phyloP scores from a whole-genome alignment of 2,797 vertebrate species.

The Tangara arthus region DNA sequence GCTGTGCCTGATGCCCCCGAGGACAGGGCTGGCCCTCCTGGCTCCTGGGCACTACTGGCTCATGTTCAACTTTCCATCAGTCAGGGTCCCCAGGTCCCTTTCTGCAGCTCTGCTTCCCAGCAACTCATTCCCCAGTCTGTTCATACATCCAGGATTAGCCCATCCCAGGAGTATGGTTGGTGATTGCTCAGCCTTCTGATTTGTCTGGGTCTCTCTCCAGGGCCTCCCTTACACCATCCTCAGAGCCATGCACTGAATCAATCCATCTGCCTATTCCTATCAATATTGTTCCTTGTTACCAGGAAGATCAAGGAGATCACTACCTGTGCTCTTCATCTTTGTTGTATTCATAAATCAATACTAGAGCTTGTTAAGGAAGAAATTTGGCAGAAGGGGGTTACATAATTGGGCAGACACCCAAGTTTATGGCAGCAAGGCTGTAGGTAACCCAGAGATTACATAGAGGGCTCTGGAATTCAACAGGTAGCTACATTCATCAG shows the following conservation, averaged over 20 bases:
- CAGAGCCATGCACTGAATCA: neutral
- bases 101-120: neutral
- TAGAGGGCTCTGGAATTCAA: neutral
- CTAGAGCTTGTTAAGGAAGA: neutral
- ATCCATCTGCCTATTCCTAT: neutral
- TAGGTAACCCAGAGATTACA: neutral
- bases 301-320: neutral
- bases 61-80: rapidly evolving
- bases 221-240: neutral
- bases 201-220: neutral
- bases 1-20: neutral
- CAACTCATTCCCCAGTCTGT: neutral
- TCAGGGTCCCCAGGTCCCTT: neutral
- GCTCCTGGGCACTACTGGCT: neutral
- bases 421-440: neutral
- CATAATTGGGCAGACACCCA: neutral
- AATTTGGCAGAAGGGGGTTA: neutral
- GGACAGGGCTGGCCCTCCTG: rapidly evolving
- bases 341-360: neutral
- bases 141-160: rapidly evolving
- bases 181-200: neutral
- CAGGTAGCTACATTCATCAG: neutral
- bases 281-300: neutral
- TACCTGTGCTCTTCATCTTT: neutral
- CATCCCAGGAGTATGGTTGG: rapidly evolving